These are phyloP conservation scores for Trisateles emortualis DNA, from an alignment of 2,888 invertebrate genomes.

Conservation along the genomic window DNA sequence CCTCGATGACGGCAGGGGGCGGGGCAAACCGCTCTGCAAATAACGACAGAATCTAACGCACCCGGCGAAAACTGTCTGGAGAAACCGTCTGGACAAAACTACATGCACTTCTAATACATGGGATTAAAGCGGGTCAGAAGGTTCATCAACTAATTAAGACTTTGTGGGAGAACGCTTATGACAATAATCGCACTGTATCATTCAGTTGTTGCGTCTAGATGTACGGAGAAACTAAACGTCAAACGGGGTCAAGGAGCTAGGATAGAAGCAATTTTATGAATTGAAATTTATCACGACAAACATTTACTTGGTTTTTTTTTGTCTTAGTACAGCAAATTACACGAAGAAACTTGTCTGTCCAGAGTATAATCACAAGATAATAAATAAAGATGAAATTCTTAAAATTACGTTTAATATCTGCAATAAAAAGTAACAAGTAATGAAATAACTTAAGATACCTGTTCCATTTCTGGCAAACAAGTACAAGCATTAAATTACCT, in stretches of 20 bases:
- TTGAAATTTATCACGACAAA: not conserved
- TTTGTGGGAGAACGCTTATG: conserved; percentile 36
- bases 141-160: conserved; percentile 47
- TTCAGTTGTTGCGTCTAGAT: conserved; percentile 13
- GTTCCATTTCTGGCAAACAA: not conserved
- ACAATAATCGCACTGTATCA: conserved; percentile 24
- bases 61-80: conserved; percentile 58
- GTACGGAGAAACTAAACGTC: conserved; percentile 18
- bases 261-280: conserved; percentile 6
- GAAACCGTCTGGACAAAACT: conserved; percentile 38
- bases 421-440: too few species aligned
- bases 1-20: conserved; percentile 68
- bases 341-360: too few species aligned
- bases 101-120: conserved; percentile 20
- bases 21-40: conserved; percentile 61
- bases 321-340: too few species aligned
- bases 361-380: too few species aligned
- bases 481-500: not conserved
- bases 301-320: too few species aligned
- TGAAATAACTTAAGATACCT: too few species aligned
- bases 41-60: conserved; percentile 56
- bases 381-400: too few species aligned
- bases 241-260: conserved; percentile 30
- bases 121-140: conserved; percentile 50
- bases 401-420: too few species aligned